Percentiles rank a stretch among this genome's conserved stretches.
These are phyloP conservation scores for Drepana falcataria DNA, from an alignment of 2,888 invertebrate species.

Conservation along the genomic window DNA sequence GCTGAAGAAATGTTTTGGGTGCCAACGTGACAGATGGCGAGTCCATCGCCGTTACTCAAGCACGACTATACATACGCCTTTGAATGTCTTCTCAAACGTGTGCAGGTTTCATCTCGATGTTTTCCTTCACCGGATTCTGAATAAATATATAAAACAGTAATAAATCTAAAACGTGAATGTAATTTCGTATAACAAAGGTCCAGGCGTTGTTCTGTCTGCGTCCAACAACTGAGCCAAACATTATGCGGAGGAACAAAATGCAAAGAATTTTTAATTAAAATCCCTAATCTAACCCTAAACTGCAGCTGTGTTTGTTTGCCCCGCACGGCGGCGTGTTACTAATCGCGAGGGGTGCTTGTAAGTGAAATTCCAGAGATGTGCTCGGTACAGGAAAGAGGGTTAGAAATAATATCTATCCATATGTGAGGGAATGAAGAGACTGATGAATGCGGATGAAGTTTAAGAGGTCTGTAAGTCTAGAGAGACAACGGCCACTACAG, in stretches of 20 bases:
- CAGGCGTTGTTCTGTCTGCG: not conserved
- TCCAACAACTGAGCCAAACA: not conserved
- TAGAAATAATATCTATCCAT: not conserved
- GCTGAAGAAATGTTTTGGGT: no score
- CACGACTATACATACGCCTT: no score
- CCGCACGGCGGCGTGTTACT: conserved; percentile 21
- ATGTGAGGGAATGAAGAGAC: not conserved
- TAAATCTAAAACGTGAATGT: not conserved
- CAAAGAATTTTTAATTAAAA: conserved; percentile 41
- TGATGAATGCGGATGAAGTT: no score
- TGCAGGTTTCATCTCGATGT: no score
- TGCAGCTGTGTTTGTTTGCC: conserved; percentile 39
- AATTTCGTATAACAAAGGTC: not conserved
- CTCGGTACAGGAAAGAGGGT: conserved; percentile 1
- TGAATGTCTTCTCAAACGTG: no score
- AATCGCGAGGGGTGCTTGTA: conserved; percentile 27
- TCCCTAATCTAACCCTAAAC: conserved; percentile 28
- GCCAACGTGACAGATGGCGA: no score
- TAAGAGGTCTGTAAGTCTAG: no score
- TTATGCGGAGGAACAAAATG: not conserved
- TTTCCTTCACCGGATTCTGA: no score
- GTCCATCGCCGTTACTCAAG: no score
- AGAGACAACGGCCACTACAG: no score
- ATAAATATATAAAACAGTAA: no score
- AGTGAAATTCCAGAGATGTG: conserved; percentile 22